phyloP scores from a whole-genome alignment of 2,113 vertebrate genomes.

The Salvator merianae region DNA sequence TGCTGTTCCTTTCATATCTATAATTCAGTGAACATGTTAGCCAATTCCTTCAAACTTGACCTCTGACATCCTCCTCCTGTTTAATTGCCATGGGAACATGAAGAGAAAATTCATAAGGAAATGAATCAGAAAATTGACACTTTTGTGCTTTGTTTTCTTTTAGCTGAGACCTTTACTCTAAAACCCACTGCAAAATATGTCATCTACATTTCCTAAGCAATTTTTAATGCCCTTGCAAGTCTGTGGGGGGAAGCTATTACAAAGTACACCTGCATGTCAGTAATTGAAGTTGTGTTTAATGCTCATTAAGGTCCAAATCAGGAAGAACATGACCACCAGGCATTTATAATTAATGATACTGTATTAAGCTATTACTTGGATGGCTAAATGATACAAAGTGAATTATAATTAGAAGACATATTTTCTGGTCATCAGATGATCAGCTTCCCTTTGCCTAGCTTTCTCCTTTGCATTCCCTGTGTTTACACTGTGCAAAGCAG shows the following conservation, averaged over 20 bases:
- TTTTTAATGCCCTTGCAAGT: neutral
- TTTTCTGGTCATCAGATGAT: constrained; percentile 30
- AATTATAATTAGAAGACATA: constrained; percentile 29
- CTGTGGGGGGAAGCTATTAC: constrained; percentile 17
- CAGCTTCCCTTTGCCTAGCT: neutral
- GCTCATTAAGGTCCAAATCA: constrained; percentile 43
- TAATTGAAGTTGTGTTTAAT: constrained; percentile 22
- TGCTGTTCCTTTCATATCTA: neutral
- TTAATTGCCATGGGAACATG: neutral
- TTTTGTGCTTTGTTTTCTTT: neutral
- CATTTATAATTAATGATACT: constrained; percentile 37
- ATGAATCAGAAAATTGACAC: neutral
- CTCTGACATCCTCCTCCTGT: neutral
- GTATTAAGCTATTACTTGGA: constrained; percentile 23
- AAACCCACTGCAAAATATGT: neutral
- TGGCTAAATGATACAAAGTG: constrained; percentile 17
- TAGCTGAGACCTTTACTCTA: neutral
- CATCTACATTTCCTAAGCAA: neutral
- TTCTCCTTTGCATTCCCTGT: neutral
- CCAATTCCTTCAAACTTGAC: too few species aligned
- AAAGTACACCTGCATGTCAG: constrained; percentile 11
- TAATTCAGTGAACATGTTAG: neutral
- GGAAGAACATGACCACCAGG: neutral
- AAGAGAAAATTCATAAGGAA: neutral
- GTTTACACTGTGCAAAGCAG: neutral